A percentile compares a stretch with the other conserved stretches of the same genome.
Conservation (phyloP, 1,140 invertebrate species). For the Bombus consobrinus region DNA sequence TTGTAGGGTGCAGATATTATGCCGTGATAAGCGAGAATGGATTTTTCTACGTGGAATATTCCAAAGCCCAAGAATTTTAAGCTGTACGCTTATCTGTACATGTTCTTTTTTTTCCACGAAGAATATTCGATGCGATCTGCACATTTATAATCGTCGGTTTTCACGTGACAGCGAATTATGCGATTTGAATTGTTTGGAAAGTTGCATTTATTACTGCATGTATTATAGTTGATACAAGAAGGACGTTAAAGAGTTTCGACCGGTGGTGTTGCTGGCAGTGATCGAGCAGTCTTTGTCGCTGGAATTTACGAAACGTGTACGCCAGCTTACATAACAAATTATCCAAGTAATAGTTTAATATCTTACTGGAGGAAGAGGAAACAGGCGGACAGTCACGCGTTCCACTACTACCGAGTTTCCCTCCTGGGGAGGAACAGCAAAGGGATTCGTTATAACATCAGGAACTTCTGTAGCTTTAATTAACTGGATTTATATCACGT, state of each 20-base stretch:
- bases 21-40: background rate
- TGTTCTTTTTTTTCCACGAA: too few species aligned
- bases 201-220: background rate
- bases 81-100: background rate
- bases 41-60: background rate
- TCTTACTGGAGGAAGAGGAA: constrained; percentile 31
- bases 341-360: constrained; percentile 64
- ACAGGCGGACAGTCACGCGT: background rate
- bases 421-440: background rate
- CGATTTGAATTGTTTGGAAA: background rate
- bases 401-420: background rate
- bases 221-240: background rate
- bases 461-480: constrained; percentile 41
- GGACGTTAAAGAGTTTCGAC: background rate
- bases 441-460: constrained; percentile 21
- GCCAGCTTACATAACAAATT: constrained; percentile 60
- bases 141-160: background rate
- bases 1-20: background rate
- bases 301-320: constrained; percentile 50
- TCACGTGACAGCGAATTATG: background rate
- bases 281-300: constrained; percentile 41
- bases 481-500: constrained; percentile 48
- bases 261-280: constrained; percentile 1
- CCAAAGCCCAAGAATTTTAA: background rate
- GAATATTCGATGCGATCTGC: background rate